Conservation (phyloP, 2,797 vertebrate species). For the Pteronotus mesoamericanus region DNA sequence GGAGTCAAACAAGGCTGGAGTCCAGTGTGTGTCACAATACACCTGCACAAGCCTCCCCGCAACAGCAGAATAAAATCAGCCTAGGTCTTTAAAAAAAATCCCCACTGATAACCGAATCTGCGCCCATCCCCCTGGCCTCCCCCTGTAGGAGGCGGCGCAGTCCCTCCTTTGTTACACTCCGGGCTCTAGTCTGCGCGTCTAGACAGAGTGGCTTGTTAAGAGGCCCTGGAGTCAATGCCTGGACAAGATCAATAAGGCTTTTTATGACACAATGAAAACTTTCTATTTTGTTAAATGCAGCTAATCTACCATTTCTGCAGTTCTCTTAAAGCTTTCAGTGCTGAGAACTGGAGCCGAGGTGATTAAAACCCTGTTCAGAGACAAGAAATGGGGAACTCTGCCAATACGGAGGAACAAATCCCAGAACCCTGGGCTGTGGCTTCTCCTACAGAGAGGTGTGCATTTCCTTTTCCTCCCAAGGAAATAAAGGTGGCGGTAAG, state of each 20-base stretch:
- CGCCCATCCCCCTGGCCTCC: neutral
- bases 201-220: slow-evolving; percentile 70
- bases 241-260: slow-evolving; percentile 75
- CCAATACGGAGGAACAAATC: neutral
- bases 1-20: neutral
- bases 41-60: neutral
- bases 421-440: neutral
- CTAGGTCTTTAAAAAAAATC: slow-evolving; percentile 37
- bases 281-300: slow-evolving; percentile 74
- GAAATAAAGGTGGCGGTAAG: neutral
- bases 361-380: slow-evolving; percentile 58
- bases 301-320: slow-evolving; percentile 73
- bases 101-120: slow-evolving; percentile 38
- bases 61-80: slow-evolving; percentile 39
- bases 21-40: neutral
- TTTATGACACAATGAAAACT: slow-evolving; percentile 73
- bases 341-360: slow-evolving; percentile 44
- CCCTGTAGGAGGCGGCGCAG: neutral
- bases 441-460: neutral
- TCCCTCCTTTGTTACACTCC: slow-evolving; percentile 43
- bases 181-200: slow-evolving; percentile 51
- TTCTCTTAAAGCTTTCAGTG: slow-evolving; percentile 69
- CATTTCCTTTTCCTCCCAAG: neutral
- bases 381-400: neutral
- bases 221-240: slow-evolving; percentile 69